Conservation (phyloP, 2,113 vertebrate genomes). For the Cinclus mexicanus region DNA sequence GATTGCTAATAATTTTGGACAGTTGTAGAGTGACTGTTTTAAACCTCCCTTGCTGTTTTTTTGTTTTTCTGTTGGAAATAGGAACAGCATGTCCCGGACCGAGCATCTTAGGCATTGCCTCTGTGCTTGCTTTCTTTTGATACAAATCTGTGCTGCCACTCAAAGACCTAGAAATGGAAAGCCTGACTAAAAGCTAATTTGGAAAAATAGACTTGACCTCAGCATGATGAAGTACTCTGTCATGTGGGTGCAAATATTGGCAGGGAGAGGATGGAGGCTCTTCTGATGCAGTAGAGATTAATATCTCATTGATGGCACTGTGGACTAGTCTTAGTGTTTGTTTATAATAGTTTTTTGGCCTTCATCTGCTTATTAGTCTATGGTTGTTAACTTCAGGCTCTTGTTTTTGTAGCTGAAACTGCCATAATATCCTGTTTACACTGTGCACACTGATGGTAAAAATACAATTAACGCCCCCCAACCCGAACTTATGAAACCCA, state of each 20-base stretch:
- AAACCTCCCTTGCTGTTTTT: neutral
- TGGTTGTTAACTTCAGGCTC: neutral
- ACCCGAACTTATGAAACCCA: neutral
- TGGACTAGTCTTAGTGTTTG: neutral
- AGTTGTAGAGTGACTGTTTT: neutral
- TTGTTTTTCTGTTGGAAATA: neutral
- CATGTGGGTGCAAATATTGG: neutral
- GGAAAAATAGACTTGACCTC: neutral
- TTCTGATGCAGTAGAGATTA: neutral
- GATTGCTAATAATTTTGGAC: neutral
- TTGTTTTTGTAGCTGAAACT: neutral
- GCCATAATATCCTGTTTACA: neutral
- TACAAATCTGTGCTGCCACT: constrained; percentile 34
- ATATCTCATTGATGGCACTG: neutral
- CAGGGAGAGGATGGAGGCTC: neutral
- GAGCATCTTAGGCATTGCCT: constrained; percentile 16
- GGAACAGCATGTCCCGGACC: neutral
- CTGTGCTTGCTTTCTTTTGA: constrained; percentile 1
- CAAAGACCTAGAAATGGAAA: constrained; percentile 27
- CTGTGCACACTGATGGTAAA: neutral
- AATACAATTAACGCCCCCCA: neutral
- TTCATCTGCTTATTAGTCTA: neutral
- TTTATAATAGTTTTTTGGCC: neutral
- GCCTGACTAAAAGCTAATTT: constrained; percentile 32
- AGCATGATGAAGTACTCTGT: neutral